Evolutionary conservation across 2,113 vertebrate species (phyloP).

Genomic region (Corythaeola cristata): DNA sequence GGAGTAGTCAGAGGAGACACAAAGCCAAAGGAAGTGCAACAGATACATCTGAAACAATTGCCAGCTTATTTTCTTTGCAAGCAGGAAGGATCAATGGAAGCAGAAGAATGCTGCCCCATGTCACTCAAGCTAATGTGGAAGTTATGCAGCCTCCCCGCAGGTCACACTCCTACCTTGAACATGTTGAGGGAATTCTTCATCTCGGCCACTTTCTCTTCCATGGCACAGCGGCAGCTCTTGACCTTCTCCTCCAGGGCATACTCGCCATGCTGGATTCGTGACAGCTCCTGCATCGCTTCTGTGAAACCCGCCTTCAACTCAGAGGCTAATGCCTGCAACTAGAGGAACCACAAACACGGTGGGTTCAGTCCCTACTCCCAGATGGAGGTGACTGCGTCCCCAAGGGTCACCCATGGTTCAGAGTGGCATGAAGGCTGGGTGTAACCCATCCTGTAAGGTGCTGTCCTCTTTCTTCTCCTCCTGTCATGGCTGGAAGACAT

Average conservation of each 20-base stretch:
- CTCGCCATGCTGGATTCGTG: constrained; percentile 86
- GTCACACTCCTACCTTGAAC: constrained; percentile 82
- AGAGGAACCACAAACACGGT: neutral
- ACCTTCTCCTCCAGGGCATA: constrained; percentile 88
- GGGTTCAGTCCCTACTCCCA: neutral
- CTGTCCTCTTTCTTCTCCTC: constrained; percentile 7
- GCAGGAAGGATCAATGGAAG: neutral
- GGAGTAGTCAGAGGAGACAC: neutral
- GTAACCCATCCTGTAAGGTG: neutral
- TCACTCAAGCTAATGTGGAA: fast-evolving
- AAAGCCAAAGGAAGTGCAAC: neutral
- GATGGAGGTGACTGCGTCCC: neutral
- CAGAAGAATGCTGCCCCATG: neutral
- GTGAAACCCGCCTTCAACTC: constrained; percentile 91
- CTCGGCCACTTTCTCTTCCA: constrained; percentile 90
- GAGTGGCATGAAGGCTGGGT: neutral
- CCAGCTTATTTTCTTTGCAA: neutral
- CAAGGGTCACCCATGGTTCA: neutral
- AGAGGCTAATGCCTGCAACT: constrained; percentile 91
- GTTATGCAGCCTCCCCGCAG: neutral
- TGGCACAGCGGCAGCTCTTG: constrained; percentile 85
- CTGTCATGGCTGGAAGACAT: neutral
- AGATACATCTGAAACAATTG: neutral
- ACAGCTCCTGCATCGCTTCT: constrained; percentile 85
- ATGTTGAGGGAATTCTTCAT: constrained; percentile 93